These are phyloP conservation scores for Octodonta nipae DNA, from an alignment of 2,888 invertebrate species.

Conservation along the genomic window DNA sequence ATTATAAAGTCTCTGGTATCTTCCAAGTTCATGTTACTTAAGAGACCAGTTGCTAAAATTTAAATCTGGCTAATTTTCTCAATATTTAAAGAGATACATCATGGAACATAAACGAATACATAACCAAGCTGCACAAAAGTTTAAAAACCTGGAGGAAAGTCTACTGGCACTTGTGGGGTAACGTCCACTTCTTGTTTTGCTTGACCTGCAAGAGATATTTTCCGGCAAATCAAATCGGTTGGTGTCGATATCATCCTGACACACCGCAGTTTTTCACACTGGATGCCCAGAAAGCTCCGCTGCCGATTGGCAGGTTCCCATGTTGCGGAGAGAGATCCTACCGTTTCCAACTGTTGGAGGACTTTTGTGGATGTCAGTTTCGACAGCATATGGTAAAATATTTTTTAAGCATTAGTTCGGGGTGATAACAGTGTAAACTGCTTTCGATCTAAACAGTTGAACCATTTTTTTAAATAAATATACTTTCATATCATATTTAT, in stretches of 20 bases:
- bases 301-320: constrained; percentile 59
- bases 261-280: constrained; percentile 59
- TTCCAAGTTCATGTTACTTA: too few relatives aligned
- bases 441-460: too few relatives aligned
- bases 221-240: constrained; percentile 62
- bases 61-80: too few relatives aligned
- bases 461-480: too few relatives aligned
- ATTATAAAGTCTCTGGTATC: too few relatives aligned
- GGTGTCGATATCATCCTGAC: constrained; percentile 74
- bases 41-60: too few relatives aligned
- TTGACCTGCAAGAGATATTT: constrained; percentile 64
- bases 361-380: constrained; percentile 55
- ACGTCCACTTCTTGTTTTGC: constrained; percentile 76
- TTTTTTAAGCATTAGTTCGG: too few relatives aligned
- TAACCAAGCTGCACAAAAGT: constrained; percentile 60
- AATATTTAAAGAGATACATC: constrained; percentile 50
- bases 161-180: constrained; percentile 89
- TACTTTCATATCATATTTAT: too few relatives aligned
- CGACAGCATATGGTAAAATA: constrained; percentile 61
- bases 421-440: too few relatives aligned
- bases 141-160: constrained; percentile 75
- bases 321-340: constrained; percentile 82
- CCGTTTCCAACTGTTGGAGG: constrained; percentile 56
- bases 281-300: constrained; percentile 48
- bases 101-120: constrained; percentile 74